Evolutionary conservation across 2,797 vertebrate species (phyloP).

Genomic region (Natrix natrix): DNA sequence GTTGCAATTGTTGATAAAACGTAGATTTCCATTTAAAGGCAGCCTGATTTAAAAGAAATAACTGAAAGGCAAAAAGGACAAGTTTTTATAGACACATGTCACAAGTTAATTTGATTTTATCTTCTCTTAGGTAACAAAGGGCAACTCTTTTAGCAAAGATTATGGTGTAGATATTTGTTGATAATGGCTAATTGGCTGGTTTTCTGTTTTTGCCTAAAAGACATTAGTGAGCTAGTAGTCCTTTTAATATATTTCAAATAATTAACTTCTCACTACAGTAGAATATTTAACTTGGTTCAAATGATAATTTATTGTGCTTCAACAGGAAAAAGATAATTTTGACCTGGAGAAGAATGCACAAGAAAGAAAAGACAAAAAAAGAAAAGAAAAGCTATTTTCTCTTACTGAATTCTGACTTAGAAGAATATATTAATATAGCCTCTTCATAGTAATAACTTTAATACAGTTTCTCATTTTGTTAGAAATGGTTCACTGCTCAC

Average conservation of each 20-base stretch:
- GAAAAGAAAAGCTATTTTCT: not conserved
- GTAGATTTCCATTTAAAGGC: not conserved
- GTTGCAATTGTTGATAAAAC: constrained; percentile 9
- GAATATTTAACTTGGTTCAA: constrained; percentile 31
- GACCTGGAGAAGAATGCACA: constrained; percentile 5
- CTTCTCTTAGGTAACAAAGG: not conserved
- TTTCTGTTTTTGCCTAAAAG: not conserved
- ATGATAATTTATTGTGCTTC: not conserved
- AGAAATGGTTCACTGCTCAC: constrained; percentile 1
- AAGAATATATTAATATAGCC: constrained; percentile 46
- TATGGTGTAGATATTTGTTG: not conserved
- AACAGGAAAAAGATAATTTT: constrained; percentile 8
- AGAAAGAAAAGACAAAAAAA: not conserved
- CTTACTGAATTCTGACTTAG: constrained; percentile 41
- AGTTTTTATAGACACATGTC: not conserved
- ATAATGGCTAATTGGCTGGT: not conserved
- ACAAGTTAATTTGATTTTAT: not conserved
- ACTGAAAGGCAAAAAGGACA: not conserved
- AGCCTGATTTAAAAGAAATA: not conserved
- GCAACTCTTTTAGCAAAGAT: not conserved
- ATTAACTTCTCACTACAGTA: not conserved
- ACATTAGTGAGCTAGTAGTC: not conserved
- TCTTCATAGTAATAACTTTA: constrained; percentile 41
- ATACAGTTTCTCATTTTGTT: constrained; percentile 39
- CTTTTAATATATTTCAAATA: not conserved